Percentiles rank a stretch among this genome's conserved stretches.
phyloP scores from a whole-genome alignment of 2,888 invertebrate species.

The Netelia inedita region DNA sequence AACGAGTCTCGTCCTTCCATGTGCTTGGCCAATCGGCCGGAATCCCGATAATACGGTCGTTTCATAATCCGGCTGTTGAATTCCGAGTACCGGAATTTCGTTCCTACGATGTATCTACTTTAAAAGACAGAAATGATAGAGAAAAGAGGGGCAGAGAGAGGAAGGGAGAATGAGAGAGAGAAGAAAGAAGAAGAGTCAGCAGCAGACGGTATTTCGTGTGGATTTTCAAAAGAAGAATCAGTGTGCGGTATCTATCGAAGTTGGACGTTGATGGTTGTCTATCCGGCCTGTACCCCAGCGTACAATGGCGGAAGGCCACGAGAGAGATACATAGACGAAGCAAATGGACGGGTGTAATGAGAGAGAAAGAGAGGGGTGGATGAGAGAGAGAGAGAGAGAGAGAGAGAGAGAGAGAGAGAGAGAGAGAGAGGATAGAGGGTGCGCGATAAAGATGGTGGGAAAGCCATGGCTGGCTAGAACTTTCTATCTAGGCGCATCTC shows the following conservation, averaged over 20 bases:
- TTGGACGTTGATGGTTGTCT: slow-evolving; percentile 30
- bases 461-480: slow-evolving; percentile 79
- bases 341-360: slow-evolving; percentile 39
- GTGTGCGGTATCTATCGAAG: slow-evolving; percentile 35
- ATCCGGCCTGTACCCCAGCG: slow-evolving; percentile 4
- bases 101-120: slow-evolving; percentile 27
- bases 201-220: neutral
- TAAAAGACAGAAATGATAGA: neutral
- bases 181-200: slow-evolving; percentile 13
- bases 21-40: slow-evolving; percentile 51
- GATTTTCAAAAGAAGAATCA: slow-evolving; percentile 6
- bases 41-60: slow-evolving; percentile 76
- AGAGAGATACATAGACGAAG: slow-evolving; percentile 37
- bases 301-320: slow-evolving; percentile 33
- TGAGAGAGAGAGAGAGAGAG: slow-evolving; percentile 27
- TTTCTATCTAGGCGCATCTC: slow-evolving; percentile 74
- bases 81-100: slow-evolving; percentile 59
- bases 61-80: slow-evolving; percentile 72
- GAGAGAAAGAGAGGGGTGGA: slow-evolving; percentile 49
- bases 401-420: slow-evolving; percentile 47
- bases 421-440: slow-evolving; percentile 64
- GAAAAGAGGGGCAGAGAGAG: slow-evolving; percentile 8
- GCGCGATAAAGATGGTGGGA: slow-evolving; percentile 67
- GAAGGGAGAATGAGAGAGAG: neutral
- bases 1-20: slow-evolving; percentile 41